phyloP scores from a whole-genome alignment of 2,113 vertebrate genomes.

The Trematocara variabile region DNA sequence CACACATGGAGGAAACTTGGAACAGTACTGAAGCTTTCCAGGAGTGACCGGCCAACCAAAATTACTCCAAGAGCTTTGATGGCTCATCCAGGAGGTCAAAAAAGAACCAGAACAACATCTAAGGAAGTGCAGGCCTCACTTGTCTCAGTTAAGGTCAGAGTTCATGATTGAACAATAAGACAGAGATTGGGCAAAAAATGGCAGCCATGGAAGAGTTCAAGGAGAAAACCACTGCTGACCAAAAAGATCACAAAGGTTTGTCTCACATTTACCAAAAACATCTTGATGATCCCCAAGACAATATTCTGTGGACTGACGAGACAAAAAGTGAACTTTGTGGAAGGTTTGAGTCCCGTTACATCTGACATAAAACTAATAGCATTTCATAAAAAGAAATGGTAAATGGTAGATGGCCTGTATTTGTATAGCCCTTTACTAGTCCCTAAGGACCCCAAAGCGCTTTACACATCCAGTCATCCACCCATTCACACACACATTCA shows the following conservation, averaged over 20 bases:
- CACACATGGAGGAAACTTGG: background rate
- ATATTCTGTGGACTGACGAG: background rate
- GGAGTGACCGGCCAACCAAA: background rate
- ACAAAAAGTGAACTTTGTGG: background rate
- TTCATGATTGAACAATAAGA: background rate
- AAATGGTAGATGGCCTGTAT: background rate
- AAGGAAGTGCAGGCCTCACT: rapidly evolving
- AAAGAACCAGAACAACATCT: background rate
- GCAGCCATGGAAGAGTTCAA: background rate
- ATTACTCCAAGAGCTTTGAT: background rate
- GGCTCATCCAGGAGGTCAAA: background rate
- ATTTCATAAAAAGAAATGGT: background rate
- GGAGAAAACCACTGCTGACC: background rate
- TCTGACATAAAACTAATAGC: background rate
- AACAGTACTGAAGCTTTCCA: background rate
- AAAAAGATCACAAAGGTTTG: rapidly evolving
- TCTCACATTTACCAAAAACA: background rate
- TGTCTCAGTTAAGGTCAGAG: background rate
- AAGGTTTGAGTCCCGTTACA: background rate
- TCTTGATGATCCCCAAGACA: background rate
- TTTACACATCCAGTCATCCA: background rate
- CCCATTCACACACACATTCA: background rate
- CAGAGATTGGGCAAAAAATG: background rate
- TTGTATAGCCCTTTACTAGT: background rate
- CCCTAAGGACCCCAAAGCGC: background rate